Conservation (phyloP, 2,888 invertebrate genomes). For the Chouioia cunea region DNA sequence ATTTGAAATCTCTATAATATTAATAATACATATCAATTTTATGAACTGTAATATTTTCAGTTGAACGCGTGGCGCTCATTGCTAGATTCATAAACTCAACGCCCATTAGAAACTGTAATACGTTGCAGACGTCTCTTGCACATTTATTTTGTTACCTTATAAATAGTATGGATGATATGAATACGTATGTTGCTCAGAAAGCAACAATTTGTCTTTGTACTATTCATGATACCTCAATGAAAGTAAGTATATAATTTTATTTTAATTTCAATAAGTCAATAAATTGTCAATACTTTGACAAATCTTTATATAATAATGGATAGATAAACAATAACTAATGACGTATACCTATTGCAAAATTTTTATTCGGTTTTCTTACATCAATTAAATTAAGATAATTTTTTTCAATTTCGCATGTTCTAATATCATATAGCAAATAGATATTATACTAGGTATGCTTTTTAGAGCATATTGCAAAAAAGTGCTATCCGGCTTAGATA, state of each 20-base stretch:
- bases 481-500: no score
- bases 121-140: constrained; percentile 92
- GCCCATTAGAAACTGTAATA: constrained; percentile 84
- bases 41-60: constrained; percentile 65
- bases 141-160: constrained; percentile 98
- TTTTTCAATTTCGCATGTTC: no score
- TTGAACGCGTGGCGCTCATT: constrained; percentile 93
- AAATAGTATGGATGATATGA: constrained; percentile 95
- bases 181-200: constrained; percentile 94
- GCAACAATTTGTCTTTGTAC: constrained; percentile 93
- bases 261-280: background rate
- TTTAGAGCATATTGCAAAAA: no score
- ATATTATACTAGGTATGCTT: no score
- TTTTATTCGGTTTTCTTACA: no score
- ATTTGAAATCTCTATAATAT: no score
- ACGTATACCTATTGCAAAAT: no score
- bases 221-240: constrained; percentile 89
- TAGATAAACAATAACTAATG: no score
- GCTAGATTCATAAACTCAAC: constrained; percentile 94
- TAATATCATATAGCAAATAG: no score
- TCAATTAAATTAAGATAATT: no score
- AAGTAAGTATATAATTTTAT: constrained; percentile 70
- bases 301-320: background rate
- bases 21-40: no score
- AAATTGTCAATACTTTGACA: background rate